Conservation (phyloP, 2,113 vertebrate genomes). For the Ictalurus punctatus region DNA sequence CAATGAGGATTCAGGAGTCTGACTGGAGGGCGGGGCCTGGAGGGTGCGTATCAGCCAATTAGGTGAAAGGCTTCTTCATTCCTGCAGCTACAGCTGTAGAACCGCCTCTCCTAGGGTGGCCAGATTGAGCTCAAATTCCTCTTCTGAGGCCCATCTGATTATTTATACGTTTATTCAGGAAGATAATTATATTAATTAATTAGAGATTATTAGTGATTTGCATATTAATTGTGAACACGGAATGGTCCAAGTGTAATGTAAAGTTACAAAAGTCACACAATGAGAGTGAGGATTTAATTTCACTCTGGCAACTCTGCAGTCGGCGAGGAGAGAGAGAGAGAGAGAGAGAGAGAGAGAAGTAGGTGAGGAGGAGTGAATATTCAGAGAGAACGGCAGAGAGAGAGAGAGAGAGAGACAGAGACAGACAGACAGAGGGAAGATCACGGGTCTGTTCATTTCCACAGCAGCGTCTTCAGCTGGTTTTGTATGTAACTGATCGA, state of each 20-base stretch:
- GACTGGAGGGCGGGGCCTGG: constrained; percentile 49
- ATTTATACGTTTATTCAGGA: not conserved
- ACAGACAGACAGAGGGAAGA: constrained; percentile 20
- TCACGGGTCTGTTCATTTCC: constrained; percentile 54
- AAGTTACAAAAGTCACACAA: not conserved
- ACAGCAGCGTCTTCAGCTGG: constrained; percentile 23
- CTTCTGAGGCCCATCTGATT: not conserved
- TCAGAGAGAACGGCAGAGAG: constrained; percentile 42
- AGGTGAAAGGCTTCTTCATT: constrained; percentile 28
- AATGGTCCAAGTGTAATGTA: not conserved
- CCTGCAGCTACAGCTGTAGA: constrained; percentile 50
- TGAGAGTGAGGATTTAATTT: not conserved
- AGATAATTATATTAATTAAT: not conserved
- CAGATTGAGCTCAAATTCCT: not conserved
- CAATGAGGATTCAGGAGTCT: constrained; percentile 56
- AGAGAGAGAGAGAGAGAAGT: constrained; percentile 60
- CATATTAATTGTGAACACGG: no score
- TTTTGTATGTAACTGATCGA: not conserved
- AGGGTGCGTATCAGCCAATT: constrained; percentile 63
- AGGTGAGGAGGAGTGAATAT: constrained; percentile 17
- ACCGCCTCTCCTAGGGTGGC: constrained; percentile 59
- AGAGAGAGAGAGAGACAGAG: constrained; percentile 34
- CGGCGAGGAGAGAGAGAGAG: constrained; percentile 39
- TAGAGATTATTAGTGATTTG: not conserved
- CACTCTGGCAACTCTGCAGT: constrained; percentile 38